Evolutionary conservation across 2,797 vertebrate species (phyloP), one percentile per base, ranked within the genome.

Genomic region (Melanotaenia maccullochi): DNA sequence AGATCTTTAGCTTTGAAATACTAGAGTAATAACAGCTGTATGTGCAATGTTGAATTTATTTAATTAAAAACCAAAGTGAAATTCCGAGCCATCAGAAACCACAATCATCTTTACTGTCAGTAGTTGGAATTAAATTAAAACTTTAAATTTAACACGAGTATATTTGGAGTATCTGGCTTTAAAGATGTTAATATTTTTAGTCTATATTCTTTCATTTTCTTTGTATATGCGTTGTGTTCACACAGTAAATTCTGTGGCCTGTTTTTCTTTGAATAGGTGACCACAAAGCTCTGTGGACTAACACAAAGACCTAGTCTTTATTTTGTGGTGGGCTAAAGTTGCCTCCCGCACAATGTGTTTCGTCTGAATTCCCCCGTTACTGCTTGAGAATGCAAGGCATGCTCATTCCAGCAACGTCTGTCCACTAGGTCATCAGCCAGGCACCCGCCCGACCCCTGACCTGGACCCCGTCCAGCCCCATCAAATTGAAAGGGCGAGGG

Each of bases 361-460:
- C 12, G 20, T 73, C 71, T 73, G 24, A 81, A 40, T 47, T 67
- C 59, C 64, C 77, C 56, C 5, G 40, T 89, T 33, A 81, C 75
- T 70, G 70, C 82, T 88, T 62, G 78, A 85, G 87, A 88, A 86
- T 91, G 76, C 42, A 32, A 83, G 73, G 79, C 85, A 92, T 85
- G 81, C 69, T 65, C 69, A 63, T 70, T 76, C 61, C 58, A 71
- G 68, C 59, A 58, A 73, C 36, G 16, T 73, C 78, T 85, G 74
- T 63, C 68, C 60, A 38, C 81, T 58, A 66, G 79, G 87, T 87
- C 78, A 83, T 78, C 80, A 60, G 60, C 71, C 71, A 77, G 69
- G 67, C 76, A 76, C 76, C 60, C 42, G 44, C 63, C 40, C 2
- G 57, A 84, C 85, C 90, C 38, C 67, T 83, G 84, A 89, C 84